These are phyloP conservation scores for Sarcophaga subvicina DNA, from an alignment of 2,888 invertebrate genomes.

Conservation along the genomic window DNA sequence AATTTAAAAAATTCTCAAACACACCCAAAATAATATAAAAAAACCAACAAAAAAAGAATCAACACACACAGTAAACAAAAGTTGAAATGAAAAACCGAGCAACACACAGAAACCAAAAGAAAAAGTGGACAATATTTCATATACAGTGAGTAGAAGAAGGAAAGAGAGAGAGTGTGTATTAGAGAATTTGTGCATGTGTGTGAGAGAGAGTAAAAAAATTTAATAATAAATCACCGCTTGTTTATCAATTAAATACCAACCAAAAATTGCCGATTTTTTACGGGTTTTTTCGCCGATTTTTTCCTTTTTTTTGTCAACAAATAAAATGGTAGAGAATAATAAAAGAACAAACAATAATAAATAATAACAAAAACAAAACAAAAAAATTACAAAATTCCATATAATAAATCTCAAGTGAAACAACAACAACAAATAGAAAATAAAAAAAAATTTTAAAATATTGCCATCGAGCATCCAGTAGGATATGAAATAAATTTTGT, in stretches of 20 bases:
- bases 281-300: not conserved
- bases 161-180: not conserved
- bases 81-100: not conserved
- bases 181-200: not conserved
- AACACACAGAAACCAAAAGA: constrained; percentile 28
- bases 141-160: not conserved
- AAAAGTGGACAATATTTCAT: constrained; percentile 12
- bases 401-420: constrained; percentile 54
- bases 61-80: not conserved
- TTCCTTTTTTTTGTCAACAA: too few species aligned
- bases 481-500: constrained; percentile 2
- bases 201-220: constrained; percentile 2
- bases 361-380: constrained; percentile 40
- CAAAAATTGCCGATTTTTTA: constrained; percentile 33
- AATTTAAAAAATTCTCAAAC: not conserved
- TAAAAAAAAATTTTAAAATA: constrained; percentile 22
- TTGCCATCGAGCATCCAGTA: constrained; percentile 7
- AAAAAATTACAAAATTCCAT: constrained; percentile 32
- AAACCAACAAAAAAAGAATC: not conserved
- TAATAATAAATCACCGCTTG: constrained; percentile 53
- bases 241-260: constrained; percentile 64
- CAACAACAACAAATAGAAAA: constrained; percentile 24
- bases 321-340: too few species aligned
- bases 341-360: too few species aligned
- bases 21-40: not conserved